A percentile compares a stretch with the other conserved stretches of the same genome.
Evolutionary conservation across 2,888 invertebrate genomes (phyloP).

Genomic region (Myopa testacea): DNA sequence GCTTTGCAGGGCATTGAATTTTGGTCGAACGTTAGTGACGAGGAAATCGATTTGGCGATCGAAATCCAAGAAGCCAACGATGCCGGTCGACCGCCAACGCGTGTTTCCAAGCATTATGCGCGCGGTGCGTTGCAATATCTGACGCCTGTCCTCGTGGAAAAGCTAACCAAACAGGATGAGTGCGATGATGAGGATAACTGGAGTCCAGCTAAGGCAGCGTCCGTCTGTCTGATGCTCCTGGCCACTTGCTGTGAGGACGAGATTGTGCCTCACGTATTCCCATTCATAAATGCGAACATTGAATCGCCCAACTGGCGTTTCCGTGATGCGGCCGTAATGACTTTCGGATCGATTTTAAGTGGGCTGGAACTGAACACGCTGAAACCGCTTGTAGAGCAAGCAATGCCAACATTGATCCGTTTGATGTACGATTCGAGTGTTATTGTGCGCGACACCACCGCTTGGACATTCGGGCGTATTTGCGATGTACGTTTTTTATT

Average conservation of each 20-base stretch:
- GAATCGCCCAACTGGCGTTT: constrained; percentile 91
- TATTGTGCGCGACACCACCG: constrained; percentile 95
- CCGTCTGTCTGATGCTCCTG: constrained; percentile 97
- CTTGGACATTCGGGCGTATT: constrained; percentile 98
- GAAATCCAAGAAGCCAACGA: constrained; percentile 95
- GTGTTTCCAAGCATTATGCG: constrained; percentile 97
- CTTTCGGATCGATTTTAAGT: constrained; percentile 94
- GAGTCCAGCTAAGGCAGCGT: constrained; percentile 99
- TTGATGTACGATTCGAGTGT: constrained; percentile 95
- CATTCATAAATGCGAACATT: constrained; percentile 96
- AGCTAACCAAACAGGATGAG: constrained; percentile 96
- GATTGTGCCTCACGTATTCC: constrained; percentile 94
- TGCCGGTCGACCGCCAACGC: constrained; percentile 90
- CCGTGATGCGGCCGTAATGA: constrained; percentile 98
- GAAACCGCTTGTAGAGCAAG: constrained; percentile 94
- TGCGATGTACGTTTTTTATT: constrained; percentile 81
- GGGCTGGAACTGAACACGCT: constrained; percentile 89
- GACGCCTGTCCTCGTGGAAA: constrained; percentile 93
- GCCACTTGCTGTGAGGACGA: constrained; percentile 98
- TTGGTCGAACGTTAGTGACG: constrained; percentile 99
- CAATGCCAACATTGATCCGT: constrained; percentile 94
- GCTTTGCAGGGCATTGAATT: constrained; percentile 99
- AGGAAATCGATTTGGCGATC: constrained; percentile 95
- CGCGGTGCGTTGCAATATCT: constrained; percentile 96
- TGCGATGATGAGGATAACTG: constrained; percentile 98